Evolutionary conservation across 2,113 vertebrate species (phyloP).

Genomic region (Mugil cephalus): DNA sequence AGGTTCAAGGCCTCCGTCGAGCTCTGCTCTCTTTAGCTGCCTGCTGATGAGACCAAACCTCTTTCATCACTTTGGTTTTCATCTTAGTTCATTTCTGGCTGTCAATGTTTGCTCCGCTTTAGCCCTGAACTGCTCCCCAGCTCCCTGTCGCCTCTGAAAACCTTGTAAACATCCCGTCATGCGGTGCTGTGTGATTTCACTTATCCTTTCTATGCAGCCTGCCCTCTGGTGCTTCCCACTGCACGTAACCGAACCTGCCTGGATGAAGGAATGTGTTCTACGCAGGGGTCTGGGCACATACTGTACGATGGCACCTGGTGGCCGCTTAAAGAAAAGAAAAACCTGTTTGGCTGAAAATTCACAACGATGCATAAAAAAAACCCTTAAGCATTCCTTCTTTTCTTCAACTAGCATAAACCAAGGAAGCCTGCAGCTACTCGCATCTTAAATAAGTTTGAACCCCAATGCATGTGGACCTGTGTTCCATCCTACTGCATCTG

Average conservation of each 20-base stretch:
- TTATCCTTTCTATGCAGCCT: slow-evolving; percentile 57
- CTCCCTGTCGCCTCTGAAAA: slow-evolving; percentile 35
- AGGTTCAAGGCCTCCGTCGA: slow-evolving; percentile 12
- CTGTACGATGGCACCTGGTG: slow-evolving; percentile 30
- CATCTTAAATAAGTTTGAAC: neutral
- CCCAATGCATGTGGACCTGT: neutral
- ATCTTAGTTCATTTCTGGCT: slow-evolving; percentile 26
- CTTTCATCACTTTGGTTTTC: slow-evolving; percentile 37
- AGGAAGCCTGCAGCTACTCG: neutral
- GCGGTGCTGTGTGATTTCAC: slow-evolving; percentile 45
- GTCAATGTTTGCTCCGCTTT: slow-evolving; percentile 29
- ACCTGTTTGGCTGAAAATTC: slow-evolving; percentile 23
- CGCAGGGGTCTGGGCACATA: slow-evolving; percentile 35
- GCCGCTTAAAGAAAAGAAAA: slow-evolving; percentile 20
- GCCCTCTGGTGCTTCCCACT: slow-evolving; percentile 34
- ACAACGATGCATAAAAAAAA: slow-evolving; percentile 1
- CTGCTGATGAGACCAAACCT: slow-evolving; percentile 35
- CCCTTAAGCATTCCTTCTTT: neutral
- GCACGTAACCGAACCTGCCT: slow-evolving; percentile 23
- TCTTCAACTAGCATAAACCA: neutral
- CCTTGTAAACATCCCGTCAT: slow-evolving; percentile 42
- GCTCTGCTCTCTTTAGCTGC: slow-evolving; percentile 31
- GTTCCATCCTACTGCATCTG: neutral
- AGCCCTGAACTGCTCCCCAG: slow-evolving; percentile 19
- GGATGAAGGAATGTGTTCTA: slow-evolving; percentile 10